Base-by-base conservation (phyloP, 2,888 invertebrate species). In the Pheosia gnoma region DNA sequence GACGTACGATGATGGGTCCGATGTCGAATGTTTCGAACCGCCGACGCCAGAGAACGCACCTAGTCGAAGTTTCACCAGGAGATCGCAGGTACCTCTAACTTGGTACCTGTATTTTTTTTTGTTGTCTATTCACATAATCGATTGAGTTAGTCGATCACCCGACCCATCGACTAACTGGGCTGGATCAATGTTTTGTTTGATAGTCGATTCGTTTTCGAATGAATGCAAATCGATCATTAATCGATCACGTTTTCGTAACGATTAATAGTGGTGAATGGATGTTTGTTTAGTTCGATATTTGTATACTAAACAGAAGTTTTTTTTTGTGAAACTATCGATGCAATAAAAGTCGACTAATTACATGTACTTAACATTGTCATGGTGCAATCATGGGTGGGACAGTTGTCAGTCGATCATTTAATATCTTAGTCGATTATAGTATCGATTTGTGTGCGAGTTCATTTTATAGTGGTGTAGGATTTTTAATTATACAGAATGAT, bases 1-100 rank as follows among this genome's bases (percentile, higher is more conserved):
- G 65, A 81, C 90, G 49, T 94, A 94, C 70, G 93, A 91, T 59
- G 93, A 93, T 59, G 84, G 81, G 39, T 90, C 90, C 1, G 91
- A 91, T 66, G 82, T 78, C 45, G 91, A 89, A 68, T 75, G 78
- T 65, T 86, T 84, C 65, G 90, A 90, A 71, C 81, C 83, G 64
- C 82, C 85, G 47, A 80, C 85, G 39, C 80, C 82, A 3, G 86
- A 86, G 62, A 80, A 77, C 56, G 78, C 78, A 71, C 83, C 88
- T 59, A 84, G 86, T 63, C 76, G 93, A 57, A 93, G 93, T 72
- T 72, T 83, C 66, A 94, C 94, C 5, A 81, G 94, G 68, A 81
- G 94, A 66, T 90, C 90, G 74, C 94, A 94, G 92, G 93, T 94
- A 83, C 78, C 80, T 67, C 56, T 59, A 43, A 38, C 41, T 62